phyloP scores from a whole-genome alignment of 2,113 vertebrate species.

The Cyprinodon brontotheroides region DNA sequence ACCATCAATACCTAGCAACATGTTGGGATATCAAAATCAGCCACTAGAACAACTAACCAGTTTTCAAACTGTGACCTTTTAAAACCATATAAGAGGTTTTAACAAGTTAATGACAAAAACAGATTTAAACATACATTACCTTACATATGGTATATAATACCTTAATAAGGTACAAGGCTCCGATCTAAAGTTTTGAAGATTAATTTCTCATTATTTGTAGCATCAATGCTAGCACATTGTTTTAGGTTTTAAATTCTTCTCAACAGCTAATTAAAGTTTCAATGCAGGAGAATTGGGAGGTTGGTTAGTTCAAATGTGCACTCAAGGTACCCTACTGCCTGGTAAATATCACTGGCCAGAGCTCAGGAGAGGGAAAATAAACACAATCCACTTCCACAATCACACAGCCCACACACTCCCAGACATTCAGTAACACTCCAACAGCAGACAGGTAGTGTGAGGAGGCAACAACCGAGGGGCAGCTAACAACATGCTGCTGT shows the following conservation, averaged over 20 bases:
- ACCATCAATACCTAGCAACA: too few relatives aligned
- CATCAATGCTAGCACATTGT: not conserved
- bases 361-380: slow-evolving; percentile 34
- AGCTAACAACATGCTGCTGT: slow-evolving; percentile 16
- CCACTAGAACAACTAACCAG: too few relatives aligned
- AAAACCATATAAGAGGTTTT: too few relatives aligned
- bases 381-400: slow-evolving; percentile 17
- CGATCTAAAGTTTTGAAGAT: not conserved
- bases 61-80: too few relatives aligned
- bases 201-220: not conserved
- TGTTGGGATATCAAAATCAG: too few relatives aligned
- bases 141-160: not conserved
- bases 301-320: slow-evolving; percentile 10
- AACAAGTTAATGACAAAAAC: too few relatives aligned
- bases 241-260: not conserved
- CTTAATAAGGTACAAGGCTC: not conserved
- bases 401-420: slow-evolving; percentile 49
- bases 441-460: slow-evolving; percentile 43
- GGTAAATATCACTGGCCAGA: slow-evolving; percentile 17
- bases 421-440: slow-evolving; percentile 30
- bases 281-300: not conserved
- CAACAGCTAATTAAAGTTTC: not conserved
- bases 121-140: too few relatives aligned
- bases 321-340: slow-evolving; percentile 10
- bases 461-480: slow-evolving; percentile 42